A percentile compares a stretch with the other conserved stretches of the same genome.
phyloP scores from a whole-genome alignment of 92 coral and sea anemone species.

The Palythoa grandis region DNA sequence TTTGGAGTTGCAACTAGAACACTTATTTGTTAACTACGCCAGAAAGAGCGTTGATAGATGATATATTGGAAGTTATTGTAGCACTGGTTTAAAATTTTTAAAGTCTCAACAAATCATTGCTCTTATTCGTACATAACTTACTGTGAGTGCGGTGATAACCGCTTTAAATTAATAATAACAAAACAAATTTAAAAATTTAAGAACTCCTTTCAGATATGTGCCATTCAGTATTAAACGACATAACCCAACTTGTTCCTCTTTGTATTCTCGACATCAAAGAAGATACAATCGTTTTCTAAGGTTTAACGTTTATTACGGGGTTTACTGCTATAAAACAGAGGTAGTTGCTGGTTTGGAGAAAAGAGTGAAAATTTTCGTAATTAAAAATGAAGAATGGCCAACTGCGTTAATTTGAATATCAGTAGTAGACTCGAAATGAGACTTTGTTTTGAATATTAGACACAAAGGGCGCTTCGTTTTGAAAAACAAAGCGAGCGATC shows the following conservation, averaged over 20 bases:
- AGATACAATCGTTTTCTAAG: background rate
- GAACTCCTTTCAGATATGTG: conserved; percentile 23
- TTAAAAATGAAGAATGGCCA: background rate
- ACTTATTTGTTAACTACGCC: background rate
- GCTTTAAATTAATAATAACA: conserved; percentile 31
- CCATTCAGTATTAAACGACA: conserved; percentile 19
- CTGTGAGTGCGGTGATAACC: background rate
- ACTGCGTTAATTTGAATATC: conserved; percentile 19
- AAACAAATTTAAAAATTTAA: conserved; percentile 40
- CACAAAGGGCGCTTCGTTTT: conserved; percentile 7
- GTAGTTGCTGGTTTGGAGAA: background rate
- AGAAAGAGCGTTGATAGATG: background rate
- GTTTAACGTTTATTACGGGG: background rate
- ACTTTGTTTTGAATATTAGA: conserved; percentile 27
- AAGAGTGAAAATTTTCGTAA: background rate
- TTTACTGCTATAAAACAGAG: background rate
- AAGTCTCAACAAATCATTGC: background rate
- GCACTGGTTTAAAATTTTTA: background rate
- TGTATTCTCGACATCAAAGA: background rate
- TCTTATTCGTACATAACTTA: background rate
- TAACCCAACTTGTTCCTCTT: conserved; percentile 3
- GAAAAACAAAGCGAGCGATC: background rate
- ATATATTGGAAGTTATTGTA: background rate
- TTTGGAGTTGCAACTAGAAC: background rate
- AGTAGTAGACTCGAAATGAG: background rate